Evolutionary conservation across 1,140 invertebrate species (phyloP), one percentile per base, ranked within the genome.

Genomic region (Trigoniulus corallinus): DNA sequence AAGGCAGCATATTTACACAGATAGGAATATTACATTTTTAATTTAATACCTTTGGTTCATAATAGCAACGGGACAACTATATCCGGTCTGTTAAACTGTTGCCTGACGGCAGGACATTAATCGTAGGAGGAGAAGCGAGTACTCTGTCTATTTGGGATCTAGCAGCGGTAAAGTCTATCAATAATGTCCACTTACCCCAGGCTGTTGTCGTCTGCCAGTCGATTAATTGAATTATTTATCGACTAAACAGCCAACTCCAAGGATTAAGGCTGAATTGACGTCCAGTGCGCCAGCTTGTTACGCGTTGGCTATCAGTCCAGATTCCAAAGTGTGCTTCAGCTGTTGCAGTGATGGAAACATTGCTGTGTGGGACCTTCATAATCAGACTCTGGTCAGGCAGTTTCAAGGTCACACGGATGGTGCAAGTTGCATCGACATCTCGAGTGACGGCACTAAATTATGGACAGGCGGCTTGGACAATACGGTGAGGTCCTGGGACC

Each of bases 401-500:
- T 94, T 98, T 71, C 87, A 93, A 73, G 93, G 89, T 0, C 94
- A 98, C 68, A 92, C 88, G 43, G 93, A 97, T 70, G 92, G 93
- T 54, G 93, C 93, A 26, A 93, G 87, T 42, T 98, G 93, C 69
- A 96, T 98, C 60, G 93, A 97, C 68, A 93, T 98, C 52, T 92
- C 88, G 43, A 82, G 85, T n/a, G 91, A 97, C 66, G 93, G 93
- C 22, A 84, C 81, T 2, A 87, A 89, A 63, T 67, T 98, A 55
- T 97, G 93, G 92, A 97, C 93, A 7, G 93, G 93, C 23, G 93
- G 93, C n/a, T 68, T 97, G 13, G 93, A 98, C 68, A 95, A 94
- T 63, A 95, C 92, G 1, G 92, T 98, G 10, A 73, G 94, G 25
- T 94, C 88, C 4, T 98, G 94, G 94, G 93, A 97, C 70, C 72